These are phyloP conservation scores for Meloidogyne exigua DNA, from an alignment of 1,140 invertebrate genomes.

Conservation along the genomic window DNA sequence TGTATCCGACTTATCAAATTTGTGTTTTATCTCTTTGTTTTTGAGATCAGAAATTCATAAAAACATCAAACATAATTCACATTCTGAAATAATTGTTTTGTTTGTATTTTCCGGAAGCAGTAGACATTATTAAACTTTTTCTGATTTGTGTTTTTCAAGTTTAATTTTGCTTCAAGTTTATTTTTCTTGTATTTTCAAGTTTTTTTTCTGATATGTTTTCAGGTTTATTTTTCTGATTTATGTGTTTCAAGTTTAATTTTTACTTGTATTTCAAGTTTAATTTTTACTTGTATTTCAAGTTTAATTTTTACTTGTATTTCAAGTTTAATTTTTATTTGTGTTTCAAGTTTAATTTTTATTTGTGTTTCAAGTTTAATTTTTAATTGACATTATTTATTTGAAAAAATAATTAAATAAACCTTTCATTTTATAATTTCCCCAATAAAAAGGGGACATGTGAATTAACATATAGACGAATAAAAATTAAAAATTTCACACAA, in stretches of 20 bases:
- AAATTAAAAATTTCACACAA: too few species aligned
- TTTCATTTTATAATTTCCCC: too few species aligned
- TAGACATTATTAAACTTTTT: not conserved
- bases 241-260: not conserved
- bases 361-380: not conserved
- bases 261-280: not conserved
- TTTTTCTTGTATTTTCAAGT: too few species aligned
- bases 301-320: not conserved
- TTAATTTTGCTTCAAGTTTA: not conserved
- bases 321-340: not conserved
- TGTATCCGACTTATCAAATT: too few species aligned
- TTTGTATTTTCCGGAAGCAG: too few species aligned
- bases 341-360: not conserved
- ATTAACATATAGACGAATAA: slow-evolving; percentile 1
- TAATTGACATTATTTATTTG: too few species aligned
- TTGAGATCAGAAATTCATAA: too few species aligned
- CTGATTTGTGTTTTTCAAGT: not conserved
- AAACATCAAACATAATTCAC: too few species aligned
- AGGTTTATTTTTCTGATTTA: not conserved
- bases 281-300: not conserved
- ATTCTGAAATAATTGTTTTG: too few species aligned
- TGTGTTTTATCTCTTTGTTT: too few species aligned
- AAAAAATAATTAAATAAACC: too few species aligned
- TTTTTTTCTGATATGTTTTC: not conserved
- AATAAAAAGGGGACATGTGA: not conserved